phyloP scores from a whole-genome alignment of 1,140 invertebrate species.

The Probaryconus sp. region DNA sequence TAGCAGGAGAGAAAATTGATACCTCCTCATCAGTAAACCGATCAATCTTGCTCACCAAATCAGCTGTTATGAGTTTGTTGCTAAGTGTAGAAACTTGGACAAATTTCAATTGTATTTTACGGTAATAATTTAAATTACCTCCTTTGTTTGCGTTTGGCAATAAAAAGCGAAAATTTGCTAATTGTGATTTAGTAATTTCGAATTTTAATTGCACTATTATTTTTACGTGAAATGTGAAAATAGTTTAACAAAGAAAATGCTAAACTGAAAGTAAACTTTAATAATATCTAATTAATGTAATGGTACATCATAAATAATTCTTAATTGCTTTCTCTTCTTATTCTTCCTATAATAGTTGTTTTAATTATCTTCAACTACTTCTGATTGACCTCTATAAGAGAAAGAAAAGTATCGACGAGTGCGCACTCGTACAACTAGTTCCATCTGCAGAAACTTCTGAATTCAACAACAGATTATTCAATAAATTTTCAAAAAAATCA shows the following conservation, averaged over 20 bases:
- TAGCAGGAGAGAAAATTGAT: slow-evolving; percentile 80
- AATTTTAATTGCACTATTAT: too few species aligned
- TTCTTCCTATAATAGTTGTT: slow-evolving; percentile 9
- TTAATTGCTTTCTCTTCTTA: slow-evolving; percentile 13
- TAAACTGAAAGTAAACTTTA: too few species aligned
- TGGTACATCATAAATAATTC: background rate
- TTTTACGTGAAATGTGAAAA: too few species aligned
- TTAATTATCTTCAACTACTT: slow-evolving; percentile 20
- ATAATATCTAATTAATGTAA: too few species aligned
- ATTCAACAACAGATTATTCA: too few species aligned
- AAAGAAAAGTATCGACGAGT: background rate
- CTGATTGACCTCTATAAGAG: slow-evolving; percentile 18
- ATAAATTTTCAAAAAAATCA: too few species aligned
- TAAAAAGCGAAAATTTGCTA: background rate
- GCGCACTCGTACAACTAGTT: background rate
- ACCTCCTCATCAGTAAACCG: slow-evolving; percentile 85
- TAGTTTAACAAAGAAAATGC: too few species aligned
- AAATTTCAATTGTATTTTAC: slow-evolving; percentile 1
- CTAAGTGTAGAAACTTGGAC: slow-evolving; percentile 25
- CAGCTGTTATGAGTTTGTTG: slow-evolving; percentile 50
- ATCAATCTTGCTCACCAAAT: slow-evolving; percentile 79
- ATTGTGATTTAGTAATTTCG: background rate
- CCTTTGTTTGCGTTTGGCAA: background rate
- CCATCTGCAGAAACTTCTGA: slow-evolving; percentile 1
- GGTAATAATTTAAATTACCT: background rate